Evolutionary conservation across 2,888 invertebrate genomes (phyloP), one percentile per base, ranked within the genome.

Genomic region (Cyclophora albipunctata): DNA sequence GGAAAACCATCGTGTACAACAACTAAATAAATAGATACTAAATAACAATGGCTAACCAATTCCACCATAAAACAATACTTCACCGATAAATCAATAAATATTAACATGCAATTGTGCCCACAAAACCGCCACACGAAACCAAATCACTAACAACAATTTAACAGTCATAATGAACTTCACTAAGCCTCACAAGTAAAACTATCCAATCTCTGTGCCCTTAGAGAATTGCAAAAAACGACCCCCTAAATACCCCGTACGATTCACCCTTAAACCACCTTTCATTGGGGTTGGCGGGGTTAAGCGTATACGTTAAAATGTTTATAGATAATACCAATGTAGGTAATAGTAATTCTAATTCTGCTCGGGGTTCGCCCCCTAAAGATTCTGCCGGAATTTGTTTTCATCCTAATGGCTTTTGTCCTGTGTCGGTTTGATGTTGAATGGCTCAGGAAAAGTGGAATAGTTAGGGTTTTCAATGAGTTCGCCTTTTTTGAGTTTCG

Each of bases 281-380:
- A 43, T 51, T 43, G 64, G 80, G 85, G 84, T 84, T 84, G 84
- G 83, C 84, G 74, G 84, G 86, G 86, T 88, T 87, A 87, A 87
- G 81, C 80, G 84, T 63, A 71, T 73, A 81, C 81, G 83, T 78
- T 87, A 84, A 86, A 87, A 88, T 87, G 86, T 86, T 88, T 87
- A 87, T 82, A 87, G 85, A 87, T 87, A 86, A 88, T 84, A 75
- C 83, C 54, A 48, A 47, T 80, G 73, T 77, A 77, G 74, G 78
- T 78, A 82, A 85, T 84, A 81, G 81, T 82, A 79, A 81, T 81
- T 79, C 81, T 81, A 72, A 76, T 78, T 72, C 55, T 59, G 61
- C 69, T 72, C 76, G 79, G 74, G 68, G 61, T 57, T 52, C 63
- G 55, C 68, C 77, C 78, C 78, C 68, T 63, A 51, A 47, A 33